Percentiles rank a stretch among this genome's conserved stretches.
Conservation (phyloP, 2,113 vertebrate genomes). For the Stigmatopora nigra region DNA sequence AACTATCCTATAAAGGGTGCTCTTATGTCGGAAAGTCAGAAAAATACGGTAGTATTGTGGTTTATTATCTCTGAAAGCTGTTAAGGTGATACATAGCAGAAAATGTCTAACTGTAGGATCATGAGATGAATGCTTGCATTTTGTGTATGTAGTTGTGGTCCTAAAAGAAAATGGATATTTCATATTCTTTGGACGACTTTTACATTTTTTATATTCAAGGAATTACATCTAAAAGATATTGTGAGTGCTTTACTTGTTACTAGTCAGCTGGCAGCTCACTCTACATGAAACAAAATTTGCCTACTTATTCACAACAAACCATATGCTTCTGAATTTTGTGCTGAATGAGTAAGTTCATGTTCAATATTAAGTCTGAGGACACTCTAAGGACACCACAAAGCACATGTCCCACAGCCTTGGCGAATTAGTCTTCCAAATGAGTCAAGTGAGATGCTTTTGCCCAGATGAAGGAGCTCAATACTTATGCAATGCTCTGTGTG, state of each 20-base stretch:
- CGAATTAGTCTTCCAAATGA: conserved; percentile 27
- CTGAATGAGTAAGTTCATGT: not conserved
- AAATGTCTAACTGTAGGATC: too few species aligned
- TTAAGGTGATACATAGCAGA: too few species aligned
- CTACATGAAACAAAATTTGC: not conserved
- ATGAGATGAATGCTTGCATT: too few species aligned
- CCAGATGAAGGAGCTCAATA: conserved; percentile 27
- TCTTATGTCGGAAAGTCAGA: too few species aligned
- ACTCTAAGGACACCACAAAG: conserved; percentile 26
- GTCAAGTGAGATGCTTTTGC: conserved; percentile 23
- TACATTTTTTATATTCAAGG: too few species aligned
- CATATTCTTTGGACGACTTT: too few species aligned
- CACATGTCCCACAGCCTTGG: conserved; percentile 14
- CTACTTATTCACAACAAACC: not conserved
- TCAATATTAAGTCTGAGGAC: conserved; percentile 22
- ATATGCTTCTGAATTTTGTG: not conserved
- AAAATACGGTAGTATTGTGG: too few species aligned
- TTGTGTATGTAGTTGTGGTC: too few species aligned
- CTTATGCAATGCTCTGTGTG: conserved; percentile 30
- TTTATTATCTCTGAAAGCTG: too few species aligned
- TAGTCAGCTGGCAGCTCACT: not conserved
- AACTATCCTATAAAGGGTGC: not conserved
- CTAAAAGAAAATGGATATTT: too few species aligned
- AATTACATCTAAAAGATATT: not conserved
- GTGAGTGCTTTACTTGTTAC: not conserved